Percentiles rank a stretch among this genome's conserved stretches.
Evolutionary conservation across 2,113 vertebrate species (phyloP).

Genomic region (Hassar affinis): DNA sequence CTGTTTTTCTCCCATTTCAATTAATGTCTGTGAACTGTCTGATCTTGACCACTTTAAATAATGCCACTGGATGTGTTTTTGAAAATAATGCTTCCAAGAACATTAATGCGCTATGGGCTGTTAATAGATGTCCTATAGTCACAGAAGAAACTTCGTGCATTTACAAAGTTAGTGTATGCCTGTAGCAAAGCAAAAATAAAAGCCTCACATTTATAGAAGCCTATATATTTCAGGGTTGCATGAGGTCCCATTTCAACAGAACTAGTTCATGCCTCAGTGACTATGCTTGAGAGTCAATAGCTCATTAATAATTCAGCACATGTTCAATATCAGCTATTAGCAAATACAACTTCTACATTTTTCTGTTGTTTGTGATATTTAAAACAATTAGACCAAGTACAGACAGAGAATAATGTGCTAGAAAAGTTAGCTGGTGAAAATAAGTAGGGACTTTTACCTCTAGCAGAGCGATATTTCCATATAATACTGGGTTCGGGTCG

Average conservation of each 20-base stretch:
- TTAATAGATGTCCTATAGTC: not conserved
- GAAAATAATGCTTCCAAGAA: not conserved
- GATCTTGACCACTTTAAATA: not conserved
- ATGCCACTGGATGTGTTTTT: not conserved
- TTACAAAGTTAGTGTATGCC: not conserved
- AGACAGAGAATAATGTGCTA: not conserved
- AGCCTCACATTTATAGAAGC: not conserved
- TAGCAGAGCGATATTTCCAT: constrained; percentile 91
- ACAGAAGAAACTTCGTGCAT: not conserved
- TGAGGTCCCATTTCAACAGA: constrained; percentile 7
- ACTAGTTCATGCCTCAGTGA: constrained; percentile 18
- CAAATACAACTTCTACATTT: constrained; percentile 3
- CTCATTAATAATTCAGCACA: constrained; percentile 40
- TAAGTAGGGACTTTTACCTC: constrained; percentile 75
- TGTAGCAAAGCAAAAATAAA: not conserved
- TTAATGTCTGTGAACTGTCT: not conserved
- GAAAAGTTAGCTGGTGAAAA: not conserved
- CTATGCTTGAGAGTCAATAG: not conserved
- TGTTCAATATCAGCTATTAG: constrained; percentile 18
- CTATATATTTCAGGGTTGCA: not conserved
- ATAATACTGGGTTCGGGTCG: constrained; percentile 90
- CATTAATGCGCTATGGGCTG: not conserved
- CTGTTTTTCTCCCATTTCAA: not conserved
- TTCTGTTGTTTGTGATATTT: constrained; percentile 24
- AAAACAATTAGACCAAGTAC: constrained; percentile 3